Percentiles rank a stretch among this genome's conserved stretches.
Evolutionary conservation across 2,888 invertebrate genomes (phyloP).

Genomic region (Drosophila flavopinicola): DNA sequence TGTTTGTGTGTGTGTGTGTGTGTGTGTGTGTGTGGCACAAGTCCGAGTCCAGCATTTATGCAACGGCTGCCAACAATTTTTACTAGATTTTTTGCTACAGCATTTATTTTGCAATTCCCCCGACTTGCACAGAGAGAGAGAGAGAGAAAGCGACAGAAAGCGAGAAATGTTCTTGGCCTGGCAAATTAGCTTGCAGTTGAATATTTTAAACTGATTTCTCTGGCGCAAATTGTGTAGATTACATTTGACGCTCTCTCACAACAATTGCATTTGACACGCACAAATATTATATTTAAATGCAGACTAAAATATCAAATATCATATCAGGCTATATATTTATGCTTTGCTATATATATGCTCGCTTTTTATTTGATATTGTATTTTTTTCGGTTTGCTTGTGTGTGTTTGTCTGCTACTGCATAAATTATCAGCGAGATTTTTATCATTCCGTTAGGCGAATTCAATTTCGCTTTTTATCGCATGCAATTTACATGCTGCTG

Average conservation of each 20-base stretch:
- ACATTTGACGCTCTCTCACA: slow-evolving; percentile 64
- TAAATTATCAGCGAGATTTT: slow-evolving; percentile 69
- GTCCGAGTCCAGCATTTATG: slow-evolving; percentile 62
- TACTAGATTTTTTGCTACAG: slow-evolving; percentile 49
- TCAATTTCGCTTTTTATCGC: slow-evolving; percentile 72
- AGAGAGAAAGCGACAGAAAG: neutral
- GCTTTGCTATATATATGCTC: too few species aligned
- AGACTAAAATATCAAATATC: neutral
- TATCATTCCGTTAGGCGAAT: slow-evolving; percentile 75
- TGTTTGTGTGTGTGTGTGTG: slow-evolving; percentile 67
- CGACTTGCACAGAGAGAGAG: slow-evolving; percentile 3
- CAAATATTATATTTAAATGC: slow-evolving; percentile 62
- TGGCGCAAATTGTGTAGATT: slow-evolving; percentile 64
- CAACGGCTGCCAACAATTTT: slow-evolving; percentile 43
- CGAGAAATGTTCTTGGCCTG: slow-evolving; percentile 33
- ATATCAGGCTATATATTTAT: neutral
- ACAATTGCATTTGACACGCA: slow-evolving; percentile 74
- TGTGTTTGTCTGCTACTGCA: slow-evolving; percentile 43
- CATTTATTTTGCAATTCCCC: slow-evolving; percentile 63
- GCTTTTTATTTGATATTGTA: neutral
- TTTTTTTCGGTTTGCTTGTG: neutral
- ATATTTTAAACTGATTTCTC: slow-evolving; percentile 44
- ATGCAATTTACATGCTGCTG: slow-evolving; percentile 75
- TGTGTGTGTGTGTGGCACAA: slow-evolving; percentile 61
- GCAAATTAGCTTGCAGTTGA: slow-evolving; percentile 46